Base-by-base conservation (phyloP, 2,113 vertebrate species). In the Setophaga kirtlandii region DNA sequence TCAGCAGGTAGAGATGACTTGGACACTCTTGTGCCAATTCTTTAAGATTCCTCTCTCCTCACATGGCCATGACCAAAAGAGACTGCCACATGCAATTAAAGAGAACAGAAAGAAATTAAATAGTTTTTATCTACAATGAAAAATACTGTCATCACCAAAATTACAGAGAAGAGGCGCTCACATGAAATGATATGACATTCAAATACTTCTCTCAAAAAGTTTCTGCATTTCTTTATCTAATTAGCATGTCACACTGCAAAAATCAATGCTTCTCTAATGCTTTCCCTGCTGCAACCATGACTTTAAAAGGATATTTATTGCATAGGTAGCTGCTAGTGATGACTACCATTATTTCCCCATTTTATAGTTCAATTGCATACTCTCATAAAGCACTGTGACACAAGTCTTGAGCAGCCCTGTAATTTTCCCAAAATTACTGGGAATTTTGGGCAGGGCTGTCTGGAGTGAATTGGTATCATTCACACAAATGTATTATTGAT, bases 391-490 rank as follows among this genome's bases (percentile, higher is more conserved):
- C 42, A 65, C 70, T 85, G 62, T 80, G 55, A 80, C 27, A 63
- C 4, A 46, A 64, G 23, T 55, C 62, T 78, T 4, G 1, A 93
- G 49, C 41, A 90, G 52, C 52, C 58, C 69, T 84, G 56, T n/a
- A 92, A 90, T 95, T 95, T 91, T n/a, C 60, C 71, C 39, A 60
- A 14, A 91, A 93, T 95, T 74, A 93, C 60, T 10, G 15, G 37
- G 31, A 88, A 70, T 81, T 90, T 65, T 25, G 56, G 31, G 28
- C 41, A 92, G 47, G 73, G 28, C 28, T 69, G 37, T 75, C 87
- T 65, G 59, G 37, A 81, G 5, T 27, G 30, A 91, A 96, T 80
- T 86, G 68, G 12, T 83, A 56, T 82, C 21, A 65, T 69, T 96
- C 47, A 19, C n/a, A 80, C 23, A 88, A 74, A 88, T 55, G 42